These are phyloP conservation scores for Achlya flavicornis DNA, from an alignment of 2,888 invertebrate genomes.

Conservation along the genomic window DNA sequence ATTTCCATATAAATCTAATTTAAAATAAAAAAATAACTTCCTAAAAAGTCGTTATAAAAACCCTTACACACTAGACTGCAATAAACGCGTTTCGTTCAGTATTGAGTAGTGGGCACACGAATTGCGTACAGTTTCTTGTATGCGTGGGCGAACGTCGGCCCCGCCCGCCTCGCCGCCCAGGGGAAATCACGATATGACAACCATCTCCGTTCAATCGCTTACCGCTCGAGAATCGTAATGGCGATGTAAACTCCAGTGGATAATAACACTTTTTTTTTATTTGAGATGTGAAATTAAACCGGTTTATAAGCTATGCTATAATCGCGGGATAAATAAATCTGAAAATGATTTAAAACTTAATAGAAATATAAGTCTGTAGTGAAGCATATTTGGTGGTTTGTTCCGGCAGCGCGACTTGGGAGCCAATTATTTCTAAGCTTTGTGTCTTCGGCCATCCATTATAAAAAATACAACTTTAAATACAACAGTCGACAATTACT, in stretches of 20 bases:
- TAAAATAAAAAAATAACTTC: not conserved
- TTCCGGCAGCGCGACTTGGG: no score
- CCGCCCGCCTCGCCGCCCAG: slow-evolving; percentile 25
- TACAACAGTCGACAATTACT: no score
- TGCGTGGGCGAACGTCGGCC: slow-evolving; percentile 27
- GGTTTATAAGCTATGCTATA: not conserved
- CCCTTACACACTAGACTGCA: not conserved
- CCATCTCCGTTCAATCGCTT: slow-evolving; percentile 37
- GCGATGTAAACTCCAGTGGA: slow-evolving; percentile 19
- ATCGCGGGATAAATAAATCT: no score
- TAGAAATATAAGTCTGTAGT: no score
- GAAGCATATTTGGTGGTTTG: no score
- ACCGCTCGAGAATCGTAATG: slow-evolving; percentile 29
- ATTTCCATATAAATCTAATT: not conserved
- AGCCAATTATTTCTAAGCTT: no score
- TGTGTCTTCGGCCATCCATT: no score
- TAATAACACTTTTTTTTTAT: slow-evolving; percentile 15
- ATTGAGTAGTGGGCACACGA: slow-evolving; percentile 13
- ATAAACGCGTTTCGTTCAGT: slow-evolving; percentile 6
- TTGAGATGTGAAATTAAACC: not conserved
- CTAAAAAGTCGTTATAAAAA: not conserved
- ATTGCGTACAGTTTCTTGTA: slow-evolving; percentile 24
- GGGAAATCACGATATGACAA: slow-evolving; percentile 54
- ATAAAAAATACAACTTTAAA: no score
- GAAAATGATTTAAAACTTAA: no score